Evolutionary conservation across 2,797 vertebrate species (phyloP), one percentile per base, ranked within the genome.

Genomic region (Gouania willdenowi): DNA sequence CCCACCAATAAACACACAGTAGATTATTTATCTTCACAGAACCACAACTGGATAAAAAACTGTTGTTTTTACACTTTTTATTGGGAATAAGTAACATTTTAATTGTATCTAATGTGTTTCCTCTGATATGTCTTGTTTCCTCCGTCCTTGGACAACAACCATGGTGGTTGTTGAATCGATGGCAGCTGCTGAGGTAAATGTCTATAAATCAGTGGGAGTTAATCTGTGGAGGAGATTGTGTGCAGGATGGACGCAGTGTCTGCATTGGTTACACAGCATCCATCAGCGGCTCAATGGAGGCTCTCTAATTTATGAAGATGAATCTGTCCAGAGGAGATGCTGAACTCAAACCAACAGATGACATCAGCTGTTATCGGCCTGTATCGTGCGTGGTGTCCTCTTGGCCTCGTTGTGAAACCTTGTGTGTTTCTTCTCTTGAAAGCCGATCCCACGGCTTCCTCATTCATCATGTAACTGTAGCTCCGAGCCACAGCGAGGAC

Each of bases 401-500:
- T 45, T 35, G 43, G 24, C 56, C 35, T 4, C 61, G 80, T 92
- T 71, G 83, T 91, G 47, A 87, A 63, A 26, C 21, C 81, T 35
- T 46, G 91, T 85, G 91, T 81, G 87, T 88, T 24, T 85, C 88
- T 82, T 86, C 88, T 79, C 81, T 27, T 89, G 94, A 94, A 88
- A 90, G 89, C 48, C 38, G 84, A 88, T 81, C 81, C 65, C 69
- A 77, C 59, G 26, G 52, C 71, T 46, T 54, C 7, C 54, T 71
- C 80, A 78, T 87, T 82, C 72, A 75, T 88, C 87, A 85, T 86
- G 84, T 85, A 88, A 87, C 80, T 77, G 71, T 82, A 85, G 76
- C 81, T 77, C 44, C 26, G 8, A 30, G 45, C n/a, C n/a, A n/a
- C n/a, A n/a, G 63, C 32, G 63, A 50, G 43, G 54, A 64, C 64